Base-by-base conservation (phyloP, 2,113 vertebrate species). In the Apteryx owenii region DNA sequence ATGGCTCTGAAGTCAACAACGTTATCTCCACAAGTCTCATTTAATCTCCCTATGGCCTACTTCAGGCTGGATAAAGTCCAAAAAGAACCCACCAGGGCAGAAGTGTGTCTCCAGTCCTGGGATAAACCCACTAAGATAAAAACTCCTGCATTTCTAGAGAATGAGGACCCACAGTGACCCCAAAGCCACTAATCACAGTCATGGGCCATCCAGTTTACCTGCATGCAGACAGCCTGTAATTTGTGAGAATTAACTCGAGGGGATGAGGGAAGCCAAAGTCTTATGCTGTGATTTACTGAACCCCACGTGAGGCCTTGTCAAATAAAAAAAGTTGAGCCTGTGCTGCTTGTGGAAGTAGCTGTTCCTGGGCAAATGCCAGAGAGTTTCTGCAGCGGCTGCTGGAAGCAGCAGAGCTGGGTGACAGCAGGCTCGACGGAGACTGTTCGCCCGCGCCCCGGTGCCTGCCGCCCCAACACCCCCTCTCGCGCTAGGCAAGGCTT, bases 11-110 rank as follows among this genome's bases (percentile, higher is more conserved):
- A 51, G 86, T 88, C 70, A 93, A 86, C 68, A 85, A 28, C 1
- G 10, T 54, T 88, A 85, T 69, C 29, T 13, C 76, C 85, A 70
- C 40, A 88, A 95, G 83, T 77, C 77, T 81, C 81, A 82, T 85
- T 96, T 87, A 89, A 73, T 91, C 48, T 85, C 78, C 62, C 58
- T 44, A 9, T 44, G 54, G 14, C 61, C 65, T 85, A 10, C 33
- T 82, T 80, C 50, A 91, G 70, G 85, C 64, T 93, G 78, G 75
- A 95, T 38, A 70, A 6, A 33, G 11, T 44, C 61, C 89, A 92
- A 58, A 48, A 76, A 85, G 38, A 64, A 50, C 66, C 42, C 33
- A 79, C 23, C 0, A 0, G 44, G 86, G 28, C 70, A 89, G 73
- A 91, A 95, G 62, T 76, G 42, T 20, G 4, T 61, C 80, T 88